phyloP scores from a whole-genome alignment of 2,888 invertebrate genomes.

The Limnephilus lunatus region DNA sequence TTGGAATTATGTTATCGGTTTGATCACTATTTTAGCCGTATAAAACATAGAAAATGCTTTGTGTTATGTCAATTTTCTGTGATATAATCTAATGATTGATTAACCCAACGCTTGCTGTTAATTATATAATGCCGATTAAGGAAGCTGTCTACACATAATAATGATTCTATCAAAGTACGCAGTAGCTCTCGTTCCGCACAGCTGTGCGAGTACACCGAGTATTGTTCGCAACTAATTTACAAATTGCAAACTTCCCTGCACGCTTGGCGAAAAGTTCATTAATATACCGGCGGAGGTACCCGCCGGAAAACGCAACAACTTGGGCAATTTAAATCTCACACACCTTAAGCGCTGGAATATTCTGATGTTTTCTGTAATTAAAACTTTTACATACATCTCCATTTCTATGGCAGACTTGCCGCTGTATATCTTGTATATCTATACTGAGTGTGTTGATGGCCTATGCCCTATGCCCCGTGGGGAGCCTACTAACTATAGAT shows the following conservation, averaged over 20 bases:
- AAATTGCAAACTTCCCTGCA: slow-evolving; percentile 47
- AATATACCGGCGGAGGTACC: slow-evolving; percentile 23
- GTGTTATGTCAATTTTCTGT: not conserved
- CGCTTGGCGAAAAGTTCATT: slow-evolving; percentile 29
- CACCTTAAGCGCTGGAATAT: slow-evolving; percentile 15
- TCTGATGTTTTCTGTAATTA: slow-evolving; percentile 48
- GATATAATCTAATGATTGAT: not conserved
- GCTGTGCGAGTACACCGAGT: slow-evolving; percentile 8
- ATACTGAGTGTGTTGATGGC: not conserved
- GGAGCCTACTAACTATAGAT: not conserved
- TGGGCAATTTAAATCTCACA: slow-evolving; percentile 45
- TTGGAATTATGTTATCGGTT: not conserved
- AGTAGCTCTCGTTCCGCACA: not conserved
- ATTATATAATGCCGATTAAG: not conserved
- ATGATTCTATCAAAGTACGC: not conserved
- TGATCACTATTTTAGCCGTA: not conserved
- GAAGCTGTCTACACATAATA: not conserved
- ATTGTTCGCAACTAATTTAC: slow-evolving; percentile 44
- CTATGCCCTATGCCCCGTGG: not conserved
- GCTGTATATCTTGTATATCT: slow-evolving; percentile 9
- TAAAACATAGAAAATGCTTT: not conserved
- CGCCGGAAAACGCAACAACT: slow-evolving; percentile 39
- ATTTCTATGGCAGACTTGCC: slow-evolving; percentile 33
- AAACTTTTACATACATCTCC: slow-evolving; percentile 51
- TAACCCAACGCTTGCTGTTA: not conserved